Base-by-base conservation (phyloP, 2,888 invertebrate species). In the Folsomia candida region DNA sequence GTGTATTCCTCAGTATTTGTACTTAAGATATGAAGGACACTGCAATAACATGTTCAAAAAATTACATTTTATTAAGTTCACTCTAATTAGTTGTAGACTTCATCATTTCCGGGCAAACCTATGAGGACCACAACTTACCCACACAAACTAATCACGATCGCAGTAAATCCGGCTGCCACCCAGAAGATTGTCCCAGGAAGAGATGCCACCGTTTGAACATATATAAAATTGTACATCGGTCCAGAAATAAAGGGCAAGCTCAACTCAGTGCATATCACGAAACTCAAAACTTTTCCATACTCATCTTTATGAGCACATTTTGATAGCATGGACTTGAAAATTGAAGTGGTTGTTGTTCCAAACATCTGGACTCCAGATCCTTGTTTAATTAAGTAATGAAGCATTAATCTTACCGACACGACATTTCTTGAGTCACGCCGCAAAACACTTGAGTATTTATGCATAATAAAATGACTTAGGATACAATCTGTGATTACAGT, bases 141-240 rank as follows among this genome's bases (percentile, higher is more conserved):
- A 24, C n/a, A 58, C 54, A 67, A 67, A 2, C 20, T 28, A 57
- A 59, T n/a, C 2, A 66, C 22, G 27, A 85, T 69, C 0, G 79
- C 66, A 74, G 83, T 84, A 24, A 89, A 79, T 4, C 79, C 83
- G 27, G 85, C 84, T 68, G 87, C 86, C 29, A 89, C 81, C 58
- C 88, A 82, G 81, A 87, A 87, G 75, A 88, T 87, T 0, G 87
- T 83, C 0, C 87, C 88, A 1, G 89, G 88, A 81, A 87, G 86
- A 0, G 81, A 83, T 0, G 82, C 77, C 37, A 89, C 81, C 0
- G 89, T 88, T 6, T 81, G 80, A 68, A 86, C 85, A 79, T 91
- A 92, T 25, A 91, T 82, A 0, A 86, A 81, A 24, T 88, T 88
- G 81, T 88, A 91, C 0, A 90, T 75, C 0, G 89, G 85, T 0